Conservation (phyloP, 2,797 vertebrate genomes). For the Uromys caudimaculatus region DNA sequence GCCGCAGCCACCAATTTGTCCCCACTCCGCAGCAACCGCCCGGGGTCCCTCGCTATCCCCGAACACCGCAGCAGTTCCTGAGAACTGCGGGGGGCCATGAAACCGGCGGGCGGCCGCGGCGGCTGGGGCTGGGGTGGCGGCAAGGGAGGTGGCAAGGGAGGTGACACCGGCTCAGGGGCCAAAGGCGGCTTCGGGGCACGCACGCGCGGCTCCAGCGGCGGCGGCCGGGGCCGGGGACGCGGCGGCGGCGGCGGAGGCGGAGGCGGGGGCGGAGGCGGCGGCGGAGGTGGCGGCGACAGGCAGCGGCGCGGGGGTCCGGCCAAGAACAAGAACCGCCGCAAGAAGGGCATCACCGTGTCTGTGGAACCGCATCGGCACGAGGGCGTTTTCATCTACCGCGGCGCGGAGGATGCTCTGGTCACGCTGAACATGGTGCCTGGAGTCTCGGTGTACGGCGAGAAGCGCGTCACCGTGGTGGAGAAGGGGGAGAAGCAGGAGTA, state of each 20-base stretch:
- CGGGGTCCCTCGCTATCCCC: neutral
- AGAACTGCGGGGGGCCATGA: slow-evolving; percentile 76
- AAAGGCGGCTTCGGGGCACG: slow-evolving; percentile 26
- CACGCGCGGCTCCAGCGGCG: neutral
- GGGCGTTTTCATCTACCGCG: slow-evolving; percentile 95
- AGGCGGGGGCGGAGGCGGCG: neutral
- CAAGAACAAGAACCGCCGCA: slow-evolving; percentile 67
- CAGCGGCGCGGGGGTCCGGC: neutral
- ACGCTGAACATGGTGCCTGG: slow-evolving; percentile 94
- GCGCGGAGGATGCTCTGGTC: slow-evolving; percentile 93
- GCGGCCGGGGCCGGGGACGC: slow-evolving; percentile 24
- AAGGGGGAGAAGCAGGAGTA: slow-evolving; percentile 92
- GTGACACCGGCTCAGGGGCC: neutral
- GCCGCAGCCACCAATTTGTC: neutral
- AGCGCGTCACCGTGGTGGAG: slow-evolving; percentile 92
- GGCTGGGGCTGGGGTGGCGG: slow-evolving; percentile 35
- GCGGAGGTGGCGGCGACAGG: neutral
- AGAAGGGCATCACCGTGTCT: slow-evolving; percentile 86
- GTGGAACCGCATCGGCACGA: slow-evolving; percentile 95
- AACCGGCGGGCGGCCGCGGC: slow-evolving; percentile 40
- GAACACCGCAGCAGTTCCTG: neutral
- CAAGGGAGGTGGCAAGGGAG: slow-evolving; percentile 35
- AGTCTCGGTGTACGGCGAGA: slow-evolving; percentile 94
- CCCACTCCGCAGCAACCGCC: neutral
- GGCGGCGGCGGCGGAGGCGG: slow-evolving; percentile 17